Evolutionary conservation across 1,140 invertebrate species (phyloP).

Genomic region (Vanessa tameamea): DNA sequence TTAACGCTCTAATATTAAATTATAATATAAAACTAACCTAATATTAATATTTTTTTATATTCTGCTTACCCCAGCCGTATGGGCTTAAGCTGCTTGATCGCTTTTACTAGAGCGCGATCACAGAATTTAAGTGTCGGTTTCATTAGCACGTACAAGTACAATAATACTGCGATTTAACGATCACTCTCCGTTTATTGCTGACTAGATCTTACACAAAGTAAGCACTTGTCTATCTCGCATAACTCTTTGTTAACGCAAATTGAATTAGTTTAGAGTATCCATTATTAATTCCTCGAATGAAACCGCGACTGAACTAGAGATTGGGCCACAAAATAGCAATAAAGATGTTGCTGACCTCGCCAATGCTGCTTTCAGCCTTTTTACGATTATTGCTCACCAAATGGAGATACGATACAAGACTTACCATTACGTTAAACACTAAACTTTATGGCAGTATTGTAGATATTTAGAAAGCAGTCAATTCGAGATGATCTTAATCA

Average conservation of each 20-base stretch:
- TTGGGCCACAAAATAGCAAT: slow-evolving; percentile 18
- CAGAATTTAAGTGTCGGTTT: slow-evolving; percentile 40
- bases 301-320: not conserved
- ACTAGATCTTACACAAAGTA: slow-evolving; percentile 49
- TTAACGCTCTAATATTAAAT: slow-evolving; percentile 24
- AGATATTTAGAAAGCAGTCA: slow-evolving; percentile 63
- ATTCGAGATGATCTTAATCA: slow-evolving; percentile 61
- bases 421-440: slow-evolving; percentile 60
- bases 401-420: slow-evolving; percentile 43
- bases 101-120: slow-evolving; percentile 22
- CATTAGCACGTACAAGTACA: slow-evolving; percentile 39
- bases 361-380: slow-evolving; percentile 53
- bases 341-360: slow-evolving; percentile 45
- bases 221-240: slow-evolving; percentile 6
- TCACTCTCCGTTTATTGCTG: slow-evolving; percentile 51
- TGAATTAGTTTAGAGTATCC: slow-evolving; percentile 1
- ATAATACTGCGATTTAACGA: slow-evolving; percentile 48
- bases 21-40: slow-evolving; percentile 8
- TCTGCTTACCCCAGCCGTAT: slow-evolving; percentile 21
- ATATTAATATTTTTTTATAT: not conserved
- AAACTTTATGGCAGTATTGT: slow-evolving; percentile 66
- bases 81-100: slow-evolving; percentile 58
- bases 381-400: slow-evolving; percentile 40
- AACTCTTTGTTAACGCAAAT: slow-evolving; percentile 8
- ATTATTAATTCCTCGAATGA: slow-evolving; percentile 14